Evolutionary conservation across 2,888 invertebrate genomes (phyloP), one percentile per base, ranked within the genome.

Genomic region (Drosophila cracens): DNA sequence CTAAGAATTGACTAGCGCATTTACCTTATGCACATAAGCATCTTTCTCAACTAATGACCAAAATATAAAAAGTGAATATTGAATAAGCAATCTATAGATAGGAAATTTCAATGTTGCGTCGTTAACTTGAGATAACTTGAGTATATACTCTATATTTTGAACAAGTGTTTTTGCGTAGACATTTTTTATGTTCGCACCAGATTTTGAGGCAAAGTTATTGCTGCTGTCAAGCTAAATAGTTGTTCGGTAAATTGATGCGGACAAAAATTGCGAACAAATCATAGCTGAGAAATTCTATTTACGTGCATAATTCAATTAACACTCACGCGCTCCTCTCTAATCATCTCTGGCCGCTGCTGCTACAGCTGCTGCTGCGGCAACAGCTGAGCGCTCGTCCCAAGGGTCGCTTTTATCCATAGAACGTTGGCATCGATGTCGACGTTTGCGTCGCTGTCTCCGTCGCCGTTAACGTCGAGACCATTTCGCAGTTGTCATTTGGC

Each of bases 341-440:
- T 57, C 66, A 70, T 70, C 66, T 61, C 53, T 65, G 67, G 8
- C 11, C 10, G 33, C 33, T 4, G 33, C 33, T n/a, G 21, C 27
- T 46, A 1, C 63, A 60, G 66, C 48, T 48, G 52, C 52, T 51
- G 59, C 34, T 16, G 51, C 33, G 63, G 52, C 29, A 76, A 49
- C 76, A 79, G 78, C 76, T 79, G 80, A 72, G 71, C 53, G 58
- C 10, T n/a, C 53, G 57, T 60, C 69, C 79, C 79, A 79, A 64
- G 60, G 60, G 76, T 64, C 68, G 75, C 40, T 66, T 69, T 66
- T 63, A 65, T 78, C 76, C 76, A 79, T 76, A 49, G 34, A 43
- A 62, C 49, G 65, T 46, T 27, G 54, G 43, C 62, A 62, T 33
- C 18, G 56, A 13, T 63, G 75, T 29, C 4, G 46, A n/a, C 56